These are phyloP conservation scores for Diarsia rubi DNA, from an alignment of 2,888 invertebrate genomes.

Conservation along the genomic window DNA sequence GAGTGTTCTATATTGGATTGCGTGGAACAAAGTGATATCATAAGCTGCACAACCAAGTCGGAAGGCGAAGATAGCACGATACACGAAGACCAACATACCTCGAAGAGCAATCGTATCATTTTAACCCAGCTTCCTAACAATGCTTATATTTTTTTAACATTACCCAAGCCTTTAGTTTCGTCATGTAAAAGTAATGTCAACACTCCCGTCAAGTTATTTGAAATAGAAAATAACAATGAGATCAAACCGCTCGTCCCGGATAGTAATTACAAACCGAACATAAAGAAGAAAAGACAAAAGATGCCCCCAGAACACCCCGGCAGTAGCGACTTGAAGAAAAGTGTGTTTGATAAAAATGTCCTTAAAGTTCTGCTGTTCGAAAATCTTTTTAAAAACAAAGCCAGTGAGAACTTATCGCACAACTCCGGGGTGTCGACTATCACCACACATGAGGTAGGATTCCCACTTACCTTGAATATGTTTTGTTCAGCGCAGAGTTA, in stretches of 20 bases:
- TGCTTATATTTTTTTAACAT: slow-evolving; percentile 82
- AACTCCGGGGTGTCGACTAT: slow-evolving; percentile 68
- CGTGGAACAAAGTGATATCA: slow-evolving; percentile 35
- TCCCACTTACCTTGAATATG: slow-evolving; percentile 56
- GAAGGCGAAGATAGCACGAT: slow-evolving; percentile 3
- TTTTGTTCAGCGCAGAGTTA: slow-evolving; percentile 41
- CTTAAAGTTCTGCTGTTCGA: slow-evolving; percentile 82
- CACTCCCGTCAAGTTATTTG: slow-evolving; percentile 59
- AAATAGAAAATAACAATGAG: slow-evolving; percentile 67
- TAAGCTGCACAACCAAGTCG: slow-evolving; percentile 27
- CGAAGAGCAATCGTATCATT: slow-evolving; percentile 65
- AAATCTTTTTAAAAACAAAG: slow-evolving; percentile 78
- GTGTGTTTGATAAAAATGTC: slow-evolving; percentile 76
- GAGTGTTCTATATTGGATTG: slow-evolving; percentile 13
- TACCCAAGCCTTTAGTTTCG: slow-evolving; percentile 77
- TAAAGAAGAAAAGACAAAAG: slow-evolving; percentile 73
- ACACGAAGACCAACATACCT: slow-evolving; percentile 40
- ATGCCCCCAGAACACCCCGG: slow-evolving; percentile 63
- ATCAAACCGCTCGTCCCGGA: slow-evolving; percentile 62
- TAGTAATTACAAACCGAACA: slow-evolving; percentile 60
- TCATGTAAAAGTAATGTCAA: slow-evolving; percentile 64
- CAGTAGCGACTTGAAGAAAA: slow-evolving; percentile 71
- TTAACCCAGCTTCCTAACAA: slow-evolving; percentile 79
- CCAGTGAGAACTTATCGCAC: slow-evolving; percentile 69
- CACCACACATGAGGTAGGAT: slow-evolving; percentile 81